These are phyloP conservation scores for Homarus americanus DNA, from an alignment of 1,140 invertebrate species.

Conservation along the genomic window DNA sequence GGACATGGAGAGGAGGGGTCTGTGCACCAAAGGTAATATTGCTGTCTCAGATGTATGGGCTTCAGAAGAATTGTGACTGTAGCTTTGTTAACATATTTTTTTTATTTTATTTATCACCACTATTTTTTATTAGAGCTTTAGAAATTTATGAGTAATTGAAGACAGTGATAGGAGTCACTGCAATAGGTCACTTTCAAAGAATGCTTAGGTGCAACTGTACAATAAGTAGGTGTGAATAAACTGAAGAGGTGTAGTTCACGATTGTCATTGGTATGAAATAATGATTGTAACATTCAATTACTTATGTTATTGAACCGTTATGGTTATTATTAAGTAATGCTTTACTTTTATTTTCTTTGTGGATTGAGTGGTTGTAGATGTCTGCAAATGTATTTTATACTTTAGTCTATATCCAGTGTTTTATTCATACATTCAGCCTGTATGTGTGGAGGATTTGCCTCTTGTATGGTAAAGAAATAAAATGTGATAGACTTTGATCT, in stretches of 20 bases:
- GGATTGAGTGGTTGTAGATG: constrained; percentile 37
- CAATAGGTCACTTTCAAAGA: neutral
- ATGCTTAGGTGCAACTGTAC: neutral
- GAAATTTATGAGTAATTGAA: neutral
- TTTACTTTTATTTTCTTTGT: neutral
- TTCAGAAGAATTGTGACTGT: constrained; percentile 9
- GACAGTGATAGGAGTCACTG: neutral
- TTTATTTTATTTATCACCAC: constrained; percentile 5
- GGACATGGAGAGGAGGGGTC: constrained; percentile 37
- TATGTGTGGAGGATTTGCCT: constrained; percentile 17
- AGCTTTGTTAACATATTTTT: neutral
- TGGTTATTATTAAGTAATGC: neutral
- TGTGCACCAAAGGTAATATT: neutral
- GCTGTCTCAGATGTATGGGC: neutral
- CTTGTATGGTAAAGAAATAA: constrained; percentile 42
- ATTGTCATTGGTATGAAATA: neutral
- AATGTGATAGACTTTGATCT: constrained; percentile 7
- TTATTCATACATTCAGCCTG: constrained; percentile 29
- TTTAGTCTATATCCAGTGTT: neutral
- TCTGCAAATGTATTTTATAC: constrained; percentile 28
- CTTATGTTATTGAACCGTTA: neutral
- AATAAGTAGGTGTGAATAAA: constrained; percentile 1
- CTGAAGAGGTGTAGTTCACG: neutral
- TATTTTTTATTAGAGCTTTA: constrained; percentile 2
- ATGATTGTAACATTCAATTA: neutral